Percentiles rank a stretch among this genome's conserved stretches.
Evolutionary conservation across 1,140 invertebrate species (phyloP).

Genomic region (Platyscapa corneri): DNA sequence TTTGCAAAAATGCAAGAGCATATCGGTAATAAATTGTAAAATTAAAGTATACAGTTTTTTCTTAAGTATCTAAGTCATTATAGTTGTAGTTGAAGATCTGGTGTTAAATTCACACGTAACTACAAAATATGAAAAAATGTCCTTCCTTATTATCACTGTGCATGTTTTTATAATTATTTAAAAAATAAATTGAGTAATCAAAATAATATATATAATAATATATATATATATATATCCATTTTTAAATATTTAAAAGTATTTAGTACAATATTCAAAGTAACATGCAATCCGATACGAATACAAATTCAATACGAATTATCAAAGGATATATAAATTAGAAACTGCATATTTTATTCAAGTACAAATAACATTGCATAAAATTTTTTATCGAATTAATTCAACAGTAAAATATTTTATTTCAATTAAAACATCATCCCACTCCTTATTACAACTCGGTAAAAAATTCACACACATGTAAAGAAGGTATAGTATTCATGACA

Average conservation of each 20-base stretch:
- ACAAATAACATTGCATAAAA: neutral
- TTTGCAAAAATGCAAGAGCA: slow-evolving; percentile 15
- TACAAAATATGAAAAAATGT: slow-evolving; percentile 24
- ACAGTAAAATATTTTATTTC: neutral
- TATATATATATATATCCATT: slow-evolving; percentile 14
- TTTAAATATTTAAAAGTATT: slow-evolving; percentile 38
- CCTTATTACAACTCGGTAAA: neutral
- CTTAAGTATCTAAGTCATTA: neutral
- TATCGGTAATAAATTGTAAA: neutral
- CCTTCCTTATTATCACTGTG: neutral
- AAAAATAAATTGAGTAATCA: slow-evolving; percentile 5
- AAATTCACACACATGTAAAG: neutral
- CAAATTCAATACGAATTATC: no score
- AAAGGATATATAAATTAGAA: neutral
- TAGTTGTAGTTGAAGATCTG: neutral
- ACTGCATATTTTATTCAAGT: neutral
- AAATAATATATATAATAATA: no score
- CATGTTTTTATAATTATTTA: neutral
- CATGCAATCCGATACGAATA: neutral
- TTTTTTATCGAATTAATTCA: neutral
- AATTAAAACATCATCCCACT: neutral
- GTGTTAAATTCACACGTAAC: neutral
- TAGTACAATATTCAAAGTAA: neutral
- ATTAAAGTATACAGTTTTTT: neutral
- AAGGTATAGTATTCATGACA: neutral